A percentile compares a stretch with the other conserved stretches of the same genome.
These are phyloP conservation scores for Hydraecia micacea DNA, from an alignment of 2,888 invertebrate genomes.

Conservation along the genomic window DNA sequence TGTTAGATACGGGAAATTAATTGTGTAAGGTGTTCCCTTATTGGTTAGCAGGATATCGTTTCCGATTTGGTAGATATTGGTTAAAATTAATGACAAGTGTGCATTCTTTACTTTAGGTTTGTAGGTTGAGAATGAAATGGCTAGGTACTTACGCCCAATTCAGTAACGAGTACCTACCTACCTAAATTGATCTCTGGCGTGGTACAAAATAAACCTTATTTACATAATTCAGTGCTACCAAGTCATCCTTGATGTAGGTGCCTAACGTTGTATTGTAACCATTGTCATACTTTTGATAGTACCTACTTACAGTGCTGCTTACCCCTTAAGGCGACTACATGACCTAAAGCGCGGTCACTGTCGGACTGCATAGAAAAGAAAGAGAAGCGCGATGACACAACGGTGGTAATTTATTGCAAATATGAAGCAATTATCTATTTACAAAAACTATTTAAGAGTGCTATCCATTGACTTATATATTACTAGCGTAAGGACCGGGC, in stretches of 20 bases:
- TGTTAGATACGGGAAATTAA: not conserved
- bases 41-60: not conserved
- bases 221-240: no score
- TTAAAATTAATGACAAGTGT: not conserved
- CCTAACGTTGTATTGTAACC: not conserved
- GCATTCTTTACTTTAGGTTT: not conserved
- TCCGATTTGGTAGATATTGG: not conserved
- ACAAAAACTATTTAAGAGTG: no score
- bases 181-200: not conserved
- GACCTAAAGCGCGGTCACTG: no score
- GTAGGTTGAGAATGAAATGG: not conserved
- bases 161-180: not conserved
- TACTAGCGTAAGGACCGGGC: no score
- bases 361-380: no score
- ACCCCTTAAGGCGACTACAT: no score
- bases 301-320: not conserved
- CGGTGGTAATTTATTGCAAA: no score
- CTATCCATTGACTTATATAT: no score
- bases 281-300: not conserved
- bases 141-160: not conserved
- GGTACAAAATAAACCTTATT: not conserved
- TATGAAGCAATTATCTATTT: no score
- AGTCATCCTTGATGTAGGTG: not conserved
- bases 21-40: not conserved
- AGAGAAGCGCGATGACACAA: no score